These are phyloP conservation scores for Camponotus floridanus DNA, from an alignment of 1,140 invertebrate species.

Conservation along the genomic window DNA sequence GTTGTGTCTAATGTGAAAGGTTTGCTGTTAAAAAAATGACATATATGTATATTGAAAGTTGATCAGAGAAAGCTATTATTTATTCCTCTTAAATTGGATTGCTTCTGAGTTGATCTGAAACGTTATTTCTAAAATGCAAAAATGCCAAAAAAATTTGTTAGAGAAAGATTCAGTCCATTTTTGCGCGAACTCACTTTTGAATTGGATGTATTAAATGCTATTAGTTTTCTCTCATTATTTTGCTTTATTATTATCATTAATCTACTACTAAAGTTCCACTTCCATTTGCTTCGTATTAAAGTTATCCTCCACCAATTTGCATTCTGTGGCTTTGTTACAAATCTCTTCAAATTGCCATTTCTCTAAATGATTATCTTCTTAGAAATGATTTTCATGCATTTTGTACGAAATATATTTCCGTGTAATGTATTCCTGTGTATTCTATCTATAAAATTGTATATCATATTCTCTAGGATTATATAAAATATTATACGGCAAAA, in stretches of 20 bases:
- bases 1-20: constrained; percentile 2
- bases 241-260: neutral
- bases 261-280: neutral
- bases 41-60: constrained; percentile 22
- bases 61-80: constrained; percentile 2
- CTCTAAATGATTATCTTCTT: neutral
- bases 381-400: constrained; percentile 2
- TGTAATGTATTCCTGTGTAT: neutral
- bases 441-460: constrained; percentile 29
- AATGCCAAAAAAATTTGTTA: constrained; percentile 23
- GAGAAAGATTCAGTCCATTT: neutral
- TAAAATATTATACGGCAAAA: constrained; percentile 1
- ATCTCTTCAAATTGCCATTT: neutral
- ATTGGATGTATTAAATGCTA: constrained; percentile 14
- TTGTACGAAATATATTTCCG: neutral
- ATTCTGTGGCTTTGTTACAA: neutral
- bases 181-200: neutral
- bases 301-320: neutral
- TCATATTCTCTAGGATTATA: neutral
- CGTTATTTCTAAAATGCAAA: constrained; percentile 47
- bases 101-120: constrained; percentile 57
- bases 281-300: no score
- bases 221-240: neutral
- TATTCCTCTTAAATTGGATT: constrained; percentile 67
- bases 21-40: neutral